Percentiles rank a stretch among this genome's conserved stretches.
phyloP scores from a whole-genome alignment of 1,140 invertebrate species.

The Diorhabda sublineata region DNA sequence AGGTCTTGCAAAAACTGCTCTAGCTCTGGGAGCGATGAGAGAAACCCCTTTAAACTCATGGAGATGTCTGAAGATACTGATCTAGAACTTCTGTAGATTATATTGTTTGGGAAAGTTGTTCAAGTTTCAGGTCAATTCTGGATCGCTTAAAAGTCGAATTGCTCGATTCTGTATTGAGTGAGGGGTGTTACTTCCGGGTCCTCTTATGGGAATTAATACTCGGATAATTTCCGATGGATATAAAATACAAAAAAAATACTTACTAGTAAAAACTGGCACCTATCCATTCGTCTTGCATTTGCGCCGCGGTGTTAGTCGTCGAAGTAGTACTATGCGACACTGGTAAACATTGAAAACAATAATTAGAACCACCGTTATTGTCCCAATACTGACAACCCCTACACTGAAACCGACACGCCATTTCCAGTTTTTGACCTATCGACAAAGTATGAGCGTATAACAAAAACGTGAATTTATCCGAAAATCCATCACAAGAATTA shows the following conservation, averaged over 20 bases:
- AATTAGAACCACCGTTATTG: constrained; percentile 81
- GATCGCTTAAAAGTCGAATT: too few species aligned
- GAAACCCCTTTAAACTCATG: too few species aligned
- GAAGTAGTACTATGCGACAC: constrained; percentile 33
- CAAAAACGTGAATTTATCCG: constrained; percentile 81
- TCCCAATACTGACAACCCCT: constrained; percentile 87
- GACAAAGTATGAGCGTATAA: constrained; percentile 67
- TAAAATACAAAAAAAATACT: constrained; percentile 26
- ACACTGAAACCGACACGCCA: constrained; percentile 79
- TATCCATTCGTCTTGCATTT: constrained; percentile 31
- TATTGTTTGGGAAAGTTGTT: too few species aligned
- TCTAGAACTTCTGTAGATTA: too few species aligned
- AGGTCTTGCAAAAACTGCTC: too few species aligned
- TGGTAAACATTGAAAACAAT: constrained; percentile 77
- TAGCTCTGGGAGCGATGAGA: too few species aligned
- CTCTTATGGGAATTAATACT: neutral
- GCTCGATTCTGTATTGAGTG: too few species aligned
- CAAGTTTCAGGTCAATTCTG: too few species aligned
- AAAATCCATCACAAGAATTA: constrained; percentile 88
- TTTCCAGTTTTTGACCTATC: constrained; percentile 71
- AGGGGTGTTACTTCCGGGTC: too few species aligned
- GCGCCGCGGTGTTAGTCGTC: constrained; percentile 6
- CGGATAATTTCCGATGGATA: neutral
- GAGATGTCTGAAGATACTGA: too few species aligned
- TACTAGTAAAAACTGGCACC: constrained; percentile 44